Percentiles rank a stretch among this genome's conserved stretches.
Conservation (phyloP, 2,113 vertebrate species). For the Galeopterus variegatus region DNA sequence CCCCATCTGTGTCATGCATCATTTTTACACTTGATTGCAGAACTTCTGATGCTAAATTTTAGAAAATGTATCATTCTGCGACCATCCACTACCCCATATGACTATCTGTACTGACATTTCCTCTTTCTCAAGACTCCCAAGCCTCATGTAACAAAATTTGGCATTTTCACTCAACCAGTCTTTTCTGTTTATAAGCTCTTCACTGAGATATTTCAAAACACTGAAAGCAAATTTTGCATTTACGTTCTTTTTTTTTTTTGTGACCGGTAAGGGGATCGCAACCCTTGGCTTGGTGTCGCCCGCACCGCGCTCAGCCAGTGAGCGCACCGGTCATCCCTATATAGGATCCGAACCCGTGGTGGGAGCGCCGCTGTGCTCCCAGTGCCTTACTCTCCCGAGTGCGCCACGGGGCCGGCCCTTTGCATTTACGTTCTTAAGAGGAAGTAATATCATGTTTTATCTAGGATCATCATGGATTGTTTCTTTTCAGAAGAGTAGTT, state of each 20-base stretch:
- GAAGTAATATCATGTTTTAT: background rate
- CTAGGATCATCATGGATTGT: background rate
- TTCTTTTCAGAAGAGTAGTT: background rate
- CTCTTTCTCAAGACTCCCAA: background rate
- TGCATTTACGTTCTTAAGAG: background rate
- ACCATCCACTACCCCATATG: background rate
- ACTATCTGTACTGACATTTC: background rate
- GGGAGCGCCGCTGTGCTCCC: too few relatives aligned
- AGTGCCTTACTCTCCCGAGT: too few relatives aligned
- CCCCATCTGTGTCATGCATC: background rate
- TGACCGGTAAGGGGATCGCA: too few relatives aligned
- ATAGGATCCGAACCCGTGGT: too few relatives aligned
- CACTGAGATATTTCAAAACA: background rate
- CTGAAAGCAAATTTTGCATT: background rate
- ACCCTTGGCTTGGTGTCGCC: too few relatives aligned
- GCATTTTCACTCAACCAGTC: background rate
- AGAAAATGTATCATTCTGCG: slow-evolving; percentile 21
- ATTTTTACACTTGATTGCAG: slow-evolving; percentile 50
- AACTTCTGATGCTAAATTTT: slow-evolving; percentile 7
- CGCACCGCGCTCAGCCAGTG: too few relatives aligned
- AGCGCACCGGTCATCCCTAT: too few relatives aligned
- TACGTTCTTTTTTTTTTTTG: too few relatives aligned
- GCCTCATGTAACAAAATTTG: slow-evolving; percentile 47
- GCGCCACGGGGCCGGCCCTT: too few relatives aligned
- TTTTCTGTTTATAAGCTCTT: slow-evolving; percentile 23